These are phyloP conservation scores for Chaetorhynchus papuensis DNA, from an alignment of 2,113 vertebrate genomes.

Conservation along the genomic window DNA sequence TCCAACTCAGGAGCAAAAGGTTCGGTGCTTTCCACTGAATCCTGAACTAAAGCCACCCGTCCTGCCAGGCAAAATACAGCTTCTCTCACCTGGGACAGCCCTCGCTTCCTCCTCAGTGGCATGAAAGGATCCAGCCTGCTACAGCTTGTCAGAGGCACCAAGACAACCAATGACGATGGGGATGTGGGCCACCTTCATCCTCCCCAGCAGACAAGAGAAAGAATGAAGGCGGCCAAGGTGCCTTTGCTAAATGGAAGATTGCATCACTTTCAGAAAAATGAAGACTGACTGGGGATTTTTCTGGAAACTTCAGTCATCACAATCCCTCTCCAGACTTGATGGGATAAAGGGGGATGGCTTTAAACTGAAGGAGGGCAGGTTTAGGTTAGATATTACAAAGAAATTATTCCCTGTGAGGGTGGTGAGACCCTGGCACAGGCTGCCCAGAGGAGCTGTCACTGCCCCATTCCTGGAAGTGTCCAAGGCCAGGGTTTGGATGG, in stretches of 20 bases:
- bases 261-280: background rate
- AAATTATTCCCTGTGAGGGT: background rate
- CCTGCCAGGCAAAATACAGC: background rate
- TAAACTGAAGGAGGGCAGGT: background rate
- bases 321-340: background rate
- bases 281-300: background rate
- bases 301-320: background rate
- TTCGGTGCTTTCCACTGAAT: background rate
- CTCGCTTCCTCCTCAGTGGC: background rate
- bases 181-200: background rate
- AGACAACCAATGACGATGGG: background rate
- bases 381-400: background rate
- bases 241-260: background rate
- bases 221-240: background rate
- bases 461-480: background rate
- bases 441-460: background rate
- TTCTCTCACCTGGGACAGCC: background rate
- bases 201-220: background rate
- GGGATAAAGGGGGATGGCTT: background rate
- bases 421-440: background rate
- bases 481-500: background rate
- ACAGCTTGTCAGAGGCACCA: background rate
- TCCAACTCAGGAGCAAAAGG: background rate
- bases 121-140: background rate
- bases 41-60: background rate